Percentiles rank a stretch among this genome's conserved stretches.
Evolutionary conservation across 1,140 invertebrate genomes (phyloP).

Genomic region (Aricia agestis): DNA sequence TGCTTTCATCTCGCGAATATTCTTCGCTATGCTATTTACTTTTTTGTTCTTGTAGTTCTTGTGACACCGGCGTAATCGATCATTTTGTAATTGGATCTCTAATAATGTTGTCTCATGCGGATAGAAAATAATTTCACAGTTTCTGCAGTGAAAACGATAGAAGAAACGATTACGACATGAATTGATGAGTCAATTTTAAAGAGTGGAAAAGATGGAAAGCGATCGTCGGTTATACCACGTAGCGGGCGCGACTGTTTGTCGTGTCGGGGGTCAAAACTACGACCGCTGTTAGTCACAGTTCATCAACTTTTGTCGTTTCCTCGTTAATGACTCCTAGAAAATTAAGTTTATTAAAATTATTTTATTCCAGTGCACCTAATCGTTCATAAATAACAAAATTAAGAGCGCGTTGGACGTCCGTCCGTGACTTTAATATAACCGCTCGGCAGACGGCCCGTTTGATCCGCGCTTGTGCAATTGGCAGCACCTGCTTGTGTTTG

Average conservation of each 20-base stretch:
- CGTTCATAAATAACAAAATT: conserved; percentile 1
- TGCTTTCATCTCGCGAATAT: conserved; percentile 6
- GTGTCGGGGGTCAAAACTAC: not conserved
- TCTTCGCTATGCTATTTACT: not conserved
- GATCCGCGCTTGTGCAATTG: conserved; percentile 5
- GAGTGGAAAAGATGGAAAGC: too few relatives aligned
- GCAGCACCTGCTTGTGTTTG: conserved; percentile 5
- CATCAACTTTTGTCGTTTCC: not conserved
- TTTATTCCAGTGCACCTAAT: not conserved
- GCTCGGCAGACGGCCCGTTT: not conserved
- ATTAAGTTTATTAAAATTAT: conserved; percentile 7
- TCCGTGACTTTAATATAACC: not conserved
- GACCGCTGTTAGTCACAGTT: not conserved
- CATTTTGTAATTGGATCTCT: conserved; percentile 1
- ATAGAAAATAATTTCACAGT: conserved; percentile 3
- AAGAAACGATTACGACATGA: not conserved
- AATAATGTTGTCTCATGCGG: not conserved
- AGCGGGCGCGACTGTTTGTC: not conserved
- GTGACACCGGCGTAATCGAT: not conserved
- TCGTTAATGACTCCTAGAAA: not conserved
- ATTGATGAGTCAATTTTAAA: not conserved
- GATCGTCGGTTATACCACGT: too few relatives aligned
- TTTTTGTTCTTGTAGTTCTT: not conserved
- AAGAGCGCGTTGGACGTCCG: not conserved
- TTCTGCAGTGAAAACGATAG: not conserved